Conservation (phyloP, 64 coral and sea anemone genomes). For the Cladopsammia gracilis region DNA sequence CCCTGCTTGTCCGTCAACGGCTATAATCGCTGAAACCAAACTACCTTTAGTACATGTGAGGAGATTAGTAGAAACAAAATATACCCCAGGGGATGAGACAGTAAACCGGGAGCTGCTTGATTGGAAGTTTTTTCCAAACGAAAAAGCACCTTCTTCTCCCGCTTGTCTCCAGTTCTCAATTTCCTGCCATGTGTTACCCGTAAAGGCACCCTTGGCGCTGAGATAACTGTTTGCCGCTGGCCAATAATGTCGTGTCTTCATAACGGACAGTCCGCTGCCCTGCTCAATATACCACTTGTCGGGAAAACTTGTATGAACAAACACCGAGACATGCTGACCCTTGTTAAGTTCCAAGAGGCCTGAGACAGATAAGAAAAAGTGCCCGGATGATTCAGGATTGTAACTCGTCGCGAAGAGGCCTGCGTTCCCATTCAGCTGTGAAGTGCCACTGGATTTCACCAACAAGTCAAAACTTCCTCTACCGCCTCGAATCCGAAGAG, state of each 20-base stretch:
- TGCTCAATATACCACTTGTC: slow-evolving; percentile 43
- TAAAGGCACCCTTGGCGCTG: not conserved
- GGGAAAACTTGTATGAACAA: slow-evolving; percentile 33
- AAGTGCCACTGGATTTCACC: slow-evolving; percentile 69
- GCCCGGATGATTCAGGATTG: slow-evolving; percentile 18
- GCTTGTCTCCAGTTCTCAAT: slow-evolving; percentile 35
- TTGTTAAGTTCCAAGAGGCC: slow-evolving; percentile 69
- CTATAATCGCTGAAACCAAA: slow-evolving; percentile 47
- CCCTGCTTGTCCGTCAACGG: slow-evolving; percentile 37
- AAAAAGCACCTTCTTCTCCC: slow-evolving; percentile 44
- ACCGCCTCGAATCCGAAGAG: slow-evolving; percentile 33
- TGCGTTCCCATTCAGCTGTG: slow-evolving; percentile 61
- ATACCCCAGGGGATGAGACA: slow-evolving; percentile 51
- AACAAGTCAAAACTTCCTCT: slow-evolving; percentile 44
- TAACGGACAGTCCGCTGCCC: slow-evolving; percentile 64
- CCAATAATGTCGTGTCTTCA: slow-evolving; percentile 70
- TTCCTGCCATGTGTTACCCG: slow-evolving; percentile 38
- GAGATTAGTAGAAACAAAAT: slow-evolving; percentile 76
- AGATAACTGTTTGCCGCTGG: slow-evolving; percentile 67
- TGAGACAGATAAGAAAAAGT: slow-evolving; percentile 52
- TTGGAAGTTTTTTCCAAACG: slow-evolving; percentile 44
- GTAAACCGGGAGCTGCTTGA: slow-evolving; percentile 8
- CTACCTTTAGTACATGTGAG: slow-evolving; percentile 20
- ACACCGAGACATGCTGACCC: slow-evolving; percentile 61
- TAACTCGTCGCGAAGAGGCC: slow-evolving; percentile 58